These are phyloP conservation scores for Mormyrus iriodes DNA, from an alignment of 2,113 vertebrate species.

Conservation along the genomic window DNA sequence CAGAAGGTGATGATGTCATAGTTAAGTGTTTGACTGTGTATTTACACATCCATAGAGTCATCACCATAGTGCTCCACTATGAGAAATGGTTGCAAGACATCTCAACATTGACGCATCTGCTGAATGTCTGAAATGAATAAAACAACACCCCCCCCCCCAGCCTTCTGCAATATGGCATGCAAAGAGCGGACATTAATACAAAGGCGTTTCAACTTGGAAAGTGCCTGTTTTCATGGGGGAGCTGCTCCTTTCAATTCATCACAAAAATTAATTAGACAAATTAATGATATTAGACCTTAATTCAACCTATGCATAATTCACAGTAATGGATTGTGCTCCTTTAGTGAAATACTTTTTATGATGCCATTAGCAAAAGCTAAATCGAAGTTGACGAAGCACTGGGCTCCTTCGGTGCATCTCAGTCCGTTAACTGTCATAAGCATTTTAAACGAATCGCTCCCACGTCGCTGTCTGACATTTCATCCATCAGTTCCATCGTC, in stretches of 20 bases:
- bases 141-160: constrained; percentile 26
- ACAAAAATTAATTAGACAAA: constrained; percentile 95
- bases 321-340: constrained; percentile 93
- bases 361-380: constrained; percentile 89
- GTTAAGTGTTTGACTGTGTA: constrained; percentile 71
- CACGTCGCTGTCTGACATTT: constrained; percentile 76
- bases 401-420: constrained; percentile 71
- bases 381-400: constrained; percentile 90
- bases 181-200: constrained; percentile 56
- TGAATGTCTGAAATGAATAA: constrained; percentile 62
- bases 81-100: constrained; percentile 54
- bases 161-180: not conserved
- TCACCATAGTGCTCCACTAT: constrained; percentile 43
- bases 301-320: constrained; percentile 97
- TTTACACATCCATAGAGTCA: constrained; percentile 57
- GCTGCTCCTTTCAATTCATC: constrained; percentile 71
- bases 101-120: constrained; percentile 58
- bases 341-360: constrained; percentile 80
- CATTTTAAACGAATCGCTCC: constrained; percentile 87
- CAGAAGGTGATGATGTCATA: constrained; percentile 62
- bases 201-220: constrained; percentile 55
- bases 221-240: constrained; percentile 39
- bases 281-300: constrained; percentile 93
- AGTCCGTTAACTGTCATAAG: constrained; percentile 92
- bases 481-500: constrained; percentile 78